These are phyloP conservation scores for Petrocephalus microphthalmus DNA, from an alignment of 2,113 vertebrate genomes.

Conservation along the genomic window DNA sequence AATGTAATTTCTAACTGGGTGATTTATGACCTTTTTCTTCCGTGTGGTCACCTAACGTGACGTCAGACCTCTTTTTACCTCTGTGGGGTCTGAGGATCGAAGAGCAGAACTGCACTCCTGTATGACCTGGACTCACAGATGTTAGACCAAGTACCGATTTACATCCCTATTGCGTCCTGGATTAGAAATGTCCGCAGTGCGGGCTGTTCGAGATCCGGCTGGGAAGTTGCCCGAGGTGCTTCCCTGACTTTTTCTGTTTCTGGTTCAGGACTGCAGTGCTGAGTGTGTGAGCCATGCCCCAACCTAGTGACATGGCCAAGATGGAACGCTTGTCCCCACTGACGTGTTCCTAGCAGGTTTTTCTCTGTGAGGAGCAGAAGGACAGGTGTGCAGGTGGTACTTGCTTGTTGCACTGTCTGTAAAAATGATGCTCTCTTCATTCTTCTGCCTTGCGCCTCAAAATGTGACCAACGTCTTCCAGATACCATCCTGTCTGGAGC, in stretches of 20 bases:
- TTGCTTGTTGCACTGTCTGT: background rate
- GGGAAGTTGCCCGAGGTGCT: background rate
- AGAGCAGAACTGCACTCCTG: background rate
- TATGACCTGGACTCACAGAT: background rate
- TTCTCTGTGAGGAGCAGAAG: background rate
- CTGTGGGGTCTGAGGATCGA: background rate
- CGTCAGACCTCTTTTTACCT: background rate
- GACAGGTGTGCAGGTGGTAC: background rate
- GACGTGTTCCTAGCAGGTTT: background rate
- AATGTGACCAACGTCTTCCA: background rate
- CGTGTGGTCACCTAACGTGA: background rate
- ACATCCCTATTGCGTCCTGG: background rate
- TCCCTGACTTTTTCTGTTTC: background rate
- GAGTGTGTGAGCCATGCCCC: background rate
- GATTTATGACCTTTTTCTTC: background rate
- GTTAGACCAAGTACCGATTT: background rate
- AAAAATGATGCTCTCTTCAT: background rate
- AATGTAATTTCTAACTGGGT: conserved; percentile 9
- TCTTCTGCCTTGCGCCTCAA: background rate
- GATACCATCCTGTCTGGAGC: background rate
- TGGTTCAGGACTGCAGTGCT: background rate
- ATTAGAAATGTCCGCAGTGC: background rate
- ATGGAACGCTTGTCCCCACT: background rate
- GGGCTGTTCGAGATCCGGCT: background rate
- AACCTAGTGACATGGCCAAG: background rate